phyloP scores from a whole-genome alignment of 2,113 vertebrate species.

The Puffinus mauretanicus region DNA sequence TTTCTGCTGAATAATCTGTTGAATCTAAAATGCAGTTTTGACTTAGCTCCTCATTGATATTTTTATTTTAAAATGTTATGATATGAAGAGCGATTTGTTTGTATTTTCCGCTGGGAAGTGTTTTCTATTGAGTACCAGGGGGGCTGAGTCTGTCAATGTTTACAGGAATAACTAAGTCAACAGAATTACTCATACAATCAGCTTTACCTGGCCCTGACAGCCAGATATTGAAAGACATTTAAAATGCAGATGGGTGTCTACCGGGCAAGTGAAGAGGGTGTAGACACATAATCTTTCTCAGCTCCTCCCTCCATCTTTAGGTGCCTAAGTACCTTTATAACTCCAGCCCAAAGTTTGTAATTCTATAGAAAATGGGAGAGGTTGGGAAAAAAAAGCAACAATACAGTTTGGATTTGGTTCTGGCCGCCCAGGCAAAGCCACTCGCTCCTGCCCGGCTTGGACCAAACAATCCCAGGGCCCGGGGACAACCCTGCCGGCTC shows the following conservation, averaged over 20 bases:
- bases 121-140: not conserved
- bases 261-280: not conserved
- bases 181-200: constrained; percentile 31
- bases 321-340: not conserved
- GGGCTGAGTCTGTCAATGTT: constrained; percentile 22
- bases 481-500: not conserved
- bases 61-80: constrained; percentile 43
- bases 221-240: not conserved
- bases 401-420: not conserved
- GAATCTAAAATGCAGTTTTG: constrained; percentile 43
- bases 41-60: constrained; percentile 42
- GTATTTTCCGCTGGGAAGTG: constrained; percentile 30
- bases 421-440: not conserved
- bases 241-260: not conserved
- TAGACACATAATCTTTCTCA: not conserved
- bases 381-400: fast-evolving
- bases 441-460: not conserved
- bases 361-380: not conserved
- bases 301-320: not conserved
- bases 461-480: not conserved
- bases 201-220: constrained; percentile 9
- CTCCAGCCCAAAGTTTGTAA: not conserved
- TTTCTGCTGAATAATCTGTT: constrained; percentile 54
- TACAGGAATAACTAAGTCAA: constrained; percentile 23
- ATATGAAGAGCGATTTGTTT: constrained; percentile 27